phyloP scores from a whole-genome alignment of 2,888 invertebrate genomes.

The Philaethria dido region DNA sequence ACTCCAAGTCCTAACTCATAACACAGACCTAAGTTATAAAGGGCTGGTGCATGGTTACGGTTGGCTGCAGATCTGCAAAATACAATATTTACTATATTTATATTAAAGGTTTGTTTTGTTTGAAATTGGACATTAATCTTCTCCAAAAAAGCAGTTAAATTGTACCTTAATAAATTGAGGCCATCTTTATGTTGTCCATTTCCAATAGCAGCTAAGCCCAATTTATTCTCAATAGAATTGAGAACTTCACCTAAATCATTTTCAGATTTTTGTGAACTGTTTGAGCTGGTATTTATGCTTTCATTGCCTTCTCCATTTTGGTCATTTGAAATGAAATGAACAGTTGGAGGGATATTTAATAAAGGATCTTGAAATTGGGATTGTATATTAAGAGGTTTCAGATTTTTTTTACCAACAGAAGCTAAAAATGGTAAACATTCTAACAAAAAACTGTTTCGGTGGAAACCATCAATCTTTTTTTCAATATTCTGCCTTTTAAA shows the following conservation, averaged over 20 bases:
- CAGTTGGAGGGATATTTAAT: slow-evolving; percentile 58
- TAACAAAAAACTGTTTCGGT: slow-evolving; percentile 52
- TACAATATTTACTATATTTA: neutral
- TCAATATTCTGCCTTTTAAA: slow-evolving; percentile 56
- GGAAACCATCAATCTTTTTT: slow-evolving; percentile 49
- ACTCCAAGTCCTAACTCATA: slow-evolving; percentile 88
- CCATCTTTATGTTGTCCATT: slow-evolving; percentile 81
- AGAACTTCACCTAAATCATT: slow-evolving; percentile 79
- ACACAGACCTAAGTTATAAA: slow-evolving; percentile 88
- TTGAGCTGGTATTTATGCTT: slow-evolving; percentile 47
- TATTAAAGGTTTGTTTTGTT: neutral
- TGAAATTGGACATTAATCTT: neutral
- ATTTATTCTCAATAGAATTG: slow-evolving; percentile 84
- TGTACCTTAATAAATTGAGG: slow-evolving; percentile 81
- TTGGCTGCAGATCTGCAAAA: slow-evolving; percentile 79
- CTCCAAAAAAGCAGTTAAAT: no score
- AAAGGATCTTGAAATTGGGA: slow-evolving; percentile 59
- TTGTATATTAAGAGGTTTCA: slow-evolving; percentile 50
- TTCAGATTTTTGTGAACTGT: slow-evolving; percentile 56
- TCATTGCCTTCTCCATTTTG: slow-evolving; percentile 49
- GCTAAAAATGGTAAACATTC: slow-evolving; percentile 34
- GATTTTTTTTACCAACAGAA: slow-evolving; percentile 25
- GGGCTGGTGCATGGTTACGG: slow-evolving; percentile 84
- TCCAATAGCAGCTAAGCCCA: slow-evolving; percentile 84
- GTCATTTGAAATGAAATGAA: slow-evolving; percentile 74